phyloP scores from a whole-genome alignment of 2,888 invertebrate species.

The Agrilus cyanescens region DNA sequence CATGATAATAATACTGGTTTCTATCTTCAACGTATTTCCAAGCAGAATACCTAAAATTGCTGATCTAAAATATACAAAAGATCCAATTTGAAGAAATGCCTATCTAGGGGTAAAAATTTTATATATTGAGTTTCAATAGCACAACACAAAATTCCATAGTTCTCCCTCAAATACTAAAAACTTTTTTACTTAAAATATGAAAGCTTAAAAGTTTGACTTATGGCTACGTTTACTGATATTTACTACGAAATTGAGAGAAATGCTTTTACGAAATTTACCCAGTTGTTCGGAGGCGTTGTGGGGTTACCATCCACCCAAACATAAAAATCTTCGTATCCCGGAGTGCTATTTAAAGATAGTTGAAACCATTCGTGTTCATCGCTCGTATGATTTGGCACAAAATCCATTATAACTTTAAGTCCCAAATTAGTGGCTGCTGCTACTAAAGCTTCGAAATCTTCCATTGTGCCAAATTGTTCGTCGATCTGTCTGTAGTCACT shows the following conservation, averaged over 20 bases:
- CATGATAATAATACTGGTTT: constrained; percentile 65
- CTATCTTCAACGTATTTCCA: constrained; percentile 20
- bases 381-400: constrained; percentile 52
- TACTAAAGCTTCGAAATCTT: constrained; percentile 53
- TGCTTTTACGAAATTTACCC: constrained; percentile 40
- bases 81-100: too few relatives aligned
- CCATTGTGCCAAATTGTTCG: constrained; percentile 58
- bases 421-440: constrained; percentile 44
- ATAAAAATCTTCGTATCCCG: constrained; percentile 60
- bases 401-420: constrained; percentile 35
- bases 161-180: too few relatives aligned
- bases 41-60: constrained; percentile 24
- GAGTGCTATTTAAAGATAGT: constrained; percentile 47
- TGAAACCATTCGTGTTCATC: constrained; percentile 72
- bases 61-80: constrained; percentile 18
- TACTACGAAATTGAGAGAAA: too few relatives aligned
- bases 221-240: too few relatives aligned
- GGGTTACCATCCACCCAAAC: constrained; percentile 56
- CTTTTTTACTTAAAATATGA: too few relatives aligned
- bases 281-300: constrained; percentile 61
- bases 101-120: too few relatives aligned
- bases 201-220: too few relatives aligned
- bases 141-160: too few relatives aligned
- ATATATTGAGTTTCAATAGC: too few relatives aligned
- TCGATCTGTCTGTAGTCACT: constrained; percentile 64